Evolutionary conservation across 2,797 vertebrate species (phyloP), one percentile per base, ranked within the genome.

Genomic region (Presbytis comata): DNA sequence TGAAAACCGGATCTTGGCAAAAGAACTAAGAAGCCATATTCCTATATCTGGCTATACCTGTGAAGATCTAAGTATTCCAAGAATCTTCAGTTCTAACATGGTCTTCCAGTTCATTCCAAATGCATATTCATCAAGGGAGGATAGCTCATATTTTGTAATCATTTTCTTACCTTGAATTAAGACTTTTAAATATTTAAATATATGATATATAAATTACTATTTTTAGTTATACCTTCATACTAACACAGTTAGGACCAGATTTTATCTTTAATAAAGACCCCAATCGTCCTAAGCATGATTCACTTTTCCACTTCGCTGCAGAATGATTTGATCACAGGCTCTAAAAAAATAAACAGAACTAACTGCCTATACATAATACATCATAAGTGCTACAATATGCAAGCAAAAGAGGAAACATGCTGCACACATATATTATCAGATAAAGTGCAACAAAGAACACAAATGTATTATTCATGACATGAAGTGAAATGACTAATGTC

Each of bases 391-490:
- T 91, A 57, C 50, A 97, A 44, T 91, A 67, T 70, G 4, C 80
- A 96, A 86, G 78, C 22, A 39, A 95, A 97, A 59, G 85, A 33
- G 30, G 86, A 98, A 97, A 97, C 22, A 92, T 67, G 26, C 26
- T 91, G 78, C 93, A 84, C 64, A 90, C 2, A 48, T 92, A 79
- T 91, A 97, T 96, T 96, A 95, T 76, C 94, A 96, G 95, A 95
- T 93, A 94, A 96, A 36, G 3, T 55, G 33, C 13, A 98, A 84
- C 84, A 97, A 98, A 96, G 26, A 97, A 96, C 17, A 96, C 80
- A 98, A 96, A 98, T 97, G 74, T 76, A 97, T 98, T 98, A 98
- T 97, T 98, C 97, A 98, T 97, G 59, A 88, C 24, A 96, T 83
- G 74, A 98, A 97, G 76, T 76, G 24, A 80, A 96, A 39, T 97